These are phyloP conservation scores for Megathymus violae DNA, from an alignment of 1,140 invertebrate species.

Conservation along the genomic window DNA sequence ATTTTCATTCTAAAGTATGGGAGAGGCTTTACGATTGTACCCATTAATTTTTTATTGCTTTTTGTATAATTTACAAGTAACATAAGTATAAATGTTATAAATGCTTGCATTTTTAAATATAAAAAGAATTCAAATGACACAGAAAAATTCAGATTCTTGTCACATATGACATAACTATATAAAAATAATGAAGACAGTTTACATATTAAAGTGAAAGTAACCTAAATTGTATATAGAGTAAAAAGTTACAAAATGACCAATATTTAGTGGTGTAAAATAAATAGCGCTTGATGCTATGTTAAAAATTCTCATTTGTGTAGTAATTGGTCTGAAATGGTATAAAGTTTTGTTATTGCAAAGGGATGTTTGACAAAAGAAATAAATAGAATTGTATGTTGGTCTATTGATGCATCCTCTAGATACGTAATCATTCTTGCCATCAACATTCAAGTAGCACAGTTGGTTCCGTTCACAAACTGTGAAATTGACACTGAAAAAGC, in stretches of 20 bases:
- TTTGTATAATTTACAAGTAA: background rate
- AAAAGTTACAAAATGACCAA: too few species aligned
- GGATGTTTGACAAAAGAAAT: constrained; percentile 52
- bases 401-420: constrained; percentile 55
- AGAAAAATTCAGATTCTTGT: too few species aligned
- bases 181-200: too few species aligned
- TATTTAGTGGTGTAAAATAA: background rate
- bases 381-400: constrained; percentile 58
- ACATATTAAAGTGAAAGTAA: too few species aligned
- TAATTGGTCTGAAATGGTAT: constrained; percentile 30
- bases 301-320: background rate
- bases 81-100: background rate
- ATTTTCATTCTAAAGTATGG: constrained; percentile 52
- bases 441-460: constrained; percentile 57
- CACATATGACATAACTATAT: too few species aligned
- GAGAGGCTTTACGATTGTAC: constrained; percentile 26
- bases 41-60: background rate
- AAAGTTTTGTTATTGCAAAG: constrained; percentile 50
- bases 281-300: background rate
- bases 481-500: constrained; percentile 52
- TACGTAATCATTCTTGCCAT: constrained; percentile 47
- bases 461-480: constrained; percentile 54
- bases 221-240: too few species aligned
- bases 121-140: background rate
- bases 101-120: background rate